Base-by-base conservation (phyloP, 2,888 invertebrate genomes). In the Cryptocheilus praepositus region DNA sequence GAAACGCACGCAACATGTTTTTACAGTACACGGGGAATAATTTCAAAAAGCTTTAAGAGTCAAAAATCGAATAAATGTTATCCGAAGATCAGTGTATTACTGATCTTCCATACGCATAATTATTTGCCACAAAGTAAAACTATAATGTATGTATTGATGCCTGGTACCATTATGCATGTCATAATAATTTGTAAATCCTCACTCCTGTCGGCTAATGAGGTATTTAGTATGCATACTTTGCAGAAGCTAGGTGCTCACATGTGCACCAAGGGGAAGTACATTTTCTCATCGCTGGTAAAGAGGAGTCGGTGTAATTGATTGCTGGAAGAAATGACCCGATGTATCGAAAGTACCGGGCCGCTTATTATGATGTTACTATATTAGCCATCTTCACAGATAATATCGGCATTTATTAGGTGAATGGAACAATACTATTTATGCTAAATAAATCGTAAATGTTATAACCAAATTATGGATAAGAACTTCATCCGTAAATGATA, bases 191-290 rank as follows among this genome's bases (percentile, higher is more conserved):
- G 62, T 46, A 45, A 51, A 60, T 59, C 45, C 59, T 60, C 64
- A 45, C 51, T 65, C 57, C 54, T 61, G 59, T 61, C 62, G 64
- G 60, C 64, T 73, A 73, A 71, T 64, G 64, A 64, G 73, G 67
- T 67, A 56, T 70, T 73, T 71, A 71, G 70, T 65, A 71, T 73
- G 70, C 60, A 54, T 61, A 64, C 46, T 62, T 62, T 57, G 53
- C 56, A 43, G 25, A 43, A 55, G 18, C 51, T 49, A 22, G 49
- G 61, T 57, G 58, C 51, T 58, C 43, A 59, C 57, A 56, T 59
- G 64, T 64, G 59, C 67, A 61, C 71, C 53, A 36, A n/a, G 49
- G 49, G 49, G 16, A 49, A 49, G 49, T 49, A 49, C 18, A 13
- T 18, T 49, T 18, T 49, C 49, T 13, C 49, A n/a, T 18, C n/a